phyloP scores from a whole-genome alignment of 2,797 vertebrate genomes.

The Passerculus sandwichensis region DNA sequence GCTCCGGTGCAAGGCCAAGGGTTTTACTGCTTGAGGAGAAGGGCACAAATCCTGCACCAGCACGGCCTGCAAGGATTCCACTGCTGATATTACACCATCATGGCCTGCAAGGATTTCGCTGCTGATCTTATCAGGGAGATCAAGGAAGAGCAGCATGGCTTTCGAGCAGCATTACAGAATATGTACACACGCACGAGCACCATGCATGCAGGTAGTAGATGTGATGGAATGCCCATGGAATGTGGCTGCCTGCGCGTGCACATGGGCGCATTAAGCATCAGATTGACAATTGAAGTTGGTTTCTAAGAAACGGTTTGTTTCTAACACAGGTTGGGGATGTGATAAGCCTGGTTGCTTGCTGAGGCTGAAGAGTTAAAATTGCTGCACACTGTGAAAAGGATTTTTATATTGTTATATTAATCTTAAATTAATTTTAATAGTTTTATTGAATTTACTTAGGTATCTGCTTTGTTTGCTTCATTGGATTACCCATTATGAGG shows the following conservation, averaged over 20 bases:
- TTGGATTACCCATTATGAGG: constrained; percentile 28
- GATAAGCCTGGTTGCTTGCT: background rate
- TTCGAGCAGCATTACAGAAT: background rate
- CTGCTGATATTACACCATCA: too few relatives aligned
- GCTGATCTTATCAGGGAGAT: background rate
- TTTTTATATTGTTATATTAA: background rate
- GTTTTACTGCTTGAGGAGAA: background rate
- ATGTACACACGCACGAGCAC: rapidly evolving
- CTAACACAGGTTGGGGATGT: background rate
- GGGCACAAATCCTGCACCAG: rapidly evolving
- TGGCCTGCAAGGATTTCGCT: background rate
- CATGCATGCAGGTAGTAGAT: background rate
- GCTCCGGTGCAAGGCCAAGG: background rate
- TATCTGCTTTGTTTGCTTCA: constrained; percentile 41
- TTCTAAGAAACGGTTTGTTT: constrained; percentile 38
- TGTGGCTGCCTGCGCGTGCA: background rate
- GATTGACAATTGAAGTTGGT: background rate
- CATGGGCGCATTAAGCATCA: background rate
- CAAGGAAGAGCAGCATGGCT: background rate
- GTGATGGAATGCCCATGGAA: background rate
- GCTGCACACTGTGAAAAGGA: background rate
- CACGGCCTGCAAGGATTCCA: background rate
- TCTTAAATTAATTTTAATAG: constrained; percentile 39
- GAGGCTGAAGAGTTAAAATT: constrained; percentile 23
- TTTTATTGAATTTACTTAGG: constrained; percentile 18